Conservation (phyloP, 1,140 invertebrate species). For the Bombus polaris region DNA sequence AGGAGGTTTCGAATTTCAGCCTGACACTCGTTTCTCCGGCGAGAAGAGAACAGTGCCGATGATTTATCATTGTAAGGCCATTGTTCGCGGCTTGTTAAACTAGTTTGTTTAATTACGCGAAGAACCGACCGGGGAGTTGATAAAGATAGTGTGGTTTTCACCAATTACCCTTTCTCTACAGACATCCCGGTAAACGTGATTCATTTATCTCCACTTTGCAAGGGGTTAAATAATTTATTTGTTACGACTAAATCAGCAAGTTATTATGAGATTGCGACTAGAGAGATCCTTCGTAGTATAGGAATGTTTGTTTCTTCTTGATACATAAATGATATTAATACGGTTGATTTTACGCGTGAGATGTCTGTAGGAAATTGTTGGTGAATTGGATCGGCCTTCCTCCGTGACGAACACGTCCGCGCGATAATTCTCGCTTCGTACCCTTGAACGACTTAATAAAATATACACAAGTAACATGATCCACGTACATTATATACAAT, state of each 20-base stretch:
- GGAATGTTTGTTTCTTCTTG: neutral
- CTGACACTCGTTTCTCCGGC: conserved; percentile 4
- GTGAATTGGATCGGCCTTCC: neutral
- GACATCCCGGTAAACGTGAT: neutral
- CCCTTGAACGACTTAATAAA: conserved; percentile 11
- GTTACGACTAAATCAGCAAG: neutral
- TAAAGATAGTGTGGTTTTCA: neutral
- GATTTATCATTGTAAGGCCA: conserved; percentile 4
- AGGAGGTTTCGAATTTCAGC: conserved; percentile 10
- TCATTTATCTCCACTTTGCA: neutral
- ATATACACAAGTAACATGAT: conserved; percentile 11
- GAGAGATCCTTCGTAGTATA: neutral
- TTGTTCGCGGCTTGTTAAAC: conserved; percentile 13
- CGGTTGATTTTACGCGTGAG: neutral
- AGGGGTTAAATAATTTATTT: neutral
- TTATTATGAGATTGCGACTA: no score
- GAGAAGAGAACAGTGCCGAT: neutral
- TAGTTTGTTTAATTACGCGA: neutral
- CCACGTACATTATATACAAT: conserved; percentile 38
- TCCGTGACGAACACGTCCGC: neutral
- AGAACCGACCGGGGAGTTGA: neutral
- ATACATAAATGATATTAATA: no score
- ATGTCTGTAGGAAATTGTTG: neutral
- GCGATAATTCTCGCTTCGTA: neutral
- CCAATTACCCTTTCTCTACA: neutral